phyloP scores from a whole-genome alignment of 2,113 vertebrate species.

The Sapayoa aenigma region DNA sequence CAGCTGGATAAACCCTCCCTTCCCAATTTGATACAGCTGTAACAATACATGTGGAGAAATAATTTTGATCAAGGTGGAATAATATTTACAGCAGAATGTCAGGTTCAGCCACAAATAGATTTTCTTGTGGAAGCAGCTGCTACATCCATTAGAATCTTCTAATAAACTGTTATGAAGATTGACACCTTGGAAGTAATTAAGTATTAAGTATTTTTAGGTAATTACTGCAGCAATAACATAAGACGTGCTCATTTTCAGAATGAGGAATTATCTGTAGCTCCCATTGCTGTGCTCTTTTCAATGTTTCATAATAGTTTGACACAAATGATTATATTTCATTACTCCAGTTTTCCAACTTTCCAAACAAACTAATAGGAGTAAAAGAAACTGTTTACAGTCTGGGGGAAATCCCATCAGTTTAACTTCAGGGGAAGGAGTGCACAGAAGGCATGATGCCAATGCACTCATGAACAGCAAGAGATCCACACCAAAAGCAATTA shows the following conservation, averaged over 20 bases:
- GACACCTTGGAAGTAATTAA: slow-evolving; percentile 78
- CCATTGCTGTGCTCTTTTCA: slow-evolving; percentile 26
- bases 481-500: background rate
- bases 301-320: slow-evolving; percentile 68
- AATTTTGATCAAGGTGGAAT: slow-evolving; percentile 62
- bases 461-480: background rate
- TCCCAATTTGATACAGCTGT: slow-evolving; percentile 41
- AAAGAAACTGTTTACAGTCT: background rate
- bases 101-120: slow-evolving; percentile 47
- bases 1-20: slow-evolving; percentile 11
- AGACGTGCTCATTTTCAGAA: slow-evolving; percentile 63
- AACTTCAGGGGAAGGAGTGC: background rate
- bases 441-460: background rate
- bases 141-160: slow-evolving; percentile 70
- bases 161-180: slow-evolving; percentile 76
- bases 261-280: slow-evolving; percentile 57
- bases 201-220: slow-evolving; percentile 75
- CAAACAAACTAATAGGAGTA: slow-evolving; percentile 32
- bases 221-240: slow-evolving; percentile 66
- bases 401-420: background rate
- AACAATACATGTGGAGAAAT: slow-evolving; percentile 17
- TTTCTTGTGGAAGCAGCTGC: slow-evolving; percentile 64
- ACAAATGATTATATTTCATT: slow-evolving; percentile 62
- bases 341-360: slow-evolving; percentile 61
- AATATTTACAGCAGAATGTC: slow-evolving; percentile 66